A percentile compares a stretch with the other conserved stretches of the same genome.
phyloP scores from a whole-genome alignment of 92 coral and sea anemone species.

The Phenganax marumi region DNA sequence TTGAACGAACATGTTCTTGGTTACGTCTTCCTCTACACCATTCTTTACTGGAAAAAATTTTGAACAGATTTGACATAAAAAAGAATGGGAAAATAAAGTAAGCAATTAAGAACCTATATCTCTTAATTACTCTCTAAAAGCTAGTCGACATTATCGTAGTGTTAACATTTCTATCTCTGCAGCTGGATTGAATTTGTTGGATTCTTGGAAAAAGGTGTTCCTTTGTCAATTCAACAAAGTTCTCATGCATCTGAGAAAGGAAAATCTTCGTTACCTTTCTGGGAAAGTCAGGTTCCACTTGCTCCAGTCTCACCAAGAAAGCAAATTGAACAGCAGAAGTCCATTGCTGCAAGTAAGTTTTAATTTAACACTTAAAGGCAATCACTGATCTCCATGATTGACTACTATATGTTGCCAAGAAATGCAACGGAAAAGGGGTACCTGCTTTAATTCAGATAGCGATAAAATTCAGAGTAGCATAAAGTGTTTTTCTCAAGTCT shows the following conservation, averaged over 20 bases:
- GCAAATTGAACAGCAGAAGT: neutral
- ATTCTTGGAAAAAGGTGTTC: constrained; percentile 37
- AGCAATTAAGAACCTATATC: neutral
- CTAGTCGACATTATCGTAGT: neutral
- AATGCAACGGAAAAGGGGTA: no score
- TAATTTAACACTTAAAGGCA: neutral
- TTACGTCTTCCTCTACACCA: constrained; percentile 36
- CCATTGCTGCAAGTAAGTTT: neutral
- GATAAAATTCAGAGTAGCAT: no score
- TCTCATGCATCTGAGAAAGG: constrained; percentile 1
- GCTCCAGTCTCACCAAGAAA: constrained; percentile 39
- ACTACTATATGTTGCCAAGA: neutral
- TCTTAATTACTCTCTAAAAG: neutral
- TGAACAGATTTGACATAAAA: constrained; percentile 28
- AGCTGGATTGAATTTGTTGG: constrained; percentile 16
- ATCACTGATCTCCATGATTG: neutral
- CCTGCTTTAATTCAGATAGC: no score
- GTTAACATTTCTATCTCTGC: neutral
- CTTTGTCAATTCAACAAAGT: constrained; percentile 40
- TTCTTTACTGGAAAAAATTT: constrained; percentile 13
- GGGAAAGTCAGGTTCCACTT: constrained; percentile 37
- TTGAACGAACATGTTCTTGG: constrained; percentile 32
- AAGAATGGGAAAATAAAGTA: constrained; percentile 30
- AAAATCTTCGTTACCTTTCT: constrained; percentile 22
- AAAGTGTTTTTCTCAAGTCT: no score